Percentiles rank a stretch among this genome's conserved stretches.
These are phyloP conservation scores for Belgica antarctica DNA, from an alignment of 2,888 invertebrate genomes.

Conservation along the genomic window DNA sequence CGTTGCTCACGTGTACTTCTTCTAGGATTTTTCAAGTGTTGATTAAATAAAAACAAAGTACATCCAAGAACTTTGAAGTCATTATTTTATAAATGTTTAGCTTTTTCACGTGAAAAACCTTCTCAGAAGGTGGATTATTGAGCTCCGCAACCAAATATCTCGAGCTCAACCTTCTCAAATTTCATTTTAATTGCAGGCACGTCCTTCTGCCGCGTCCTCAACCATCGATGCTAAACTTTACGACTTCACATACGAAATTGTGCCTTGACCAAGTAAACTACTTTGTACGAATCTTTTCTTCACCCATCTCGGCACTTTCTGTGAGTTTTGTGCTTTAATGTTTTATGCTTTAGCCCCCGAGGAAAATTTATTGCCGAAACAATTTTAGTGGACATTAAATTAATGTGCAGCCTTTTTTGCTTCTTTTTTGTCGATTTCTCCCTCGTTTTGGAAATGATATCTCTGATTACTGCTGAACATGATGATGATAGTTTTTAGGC, in stretches of 20 bases:
- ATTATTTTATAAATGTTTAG: no score
- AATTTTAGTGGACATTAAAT: slow-evolving; percentile 25
- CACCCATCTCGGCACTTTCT: not conserved
- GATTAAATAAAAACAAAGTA: no score
- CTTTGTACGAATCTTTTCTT: slow-evolving; percentile 4
- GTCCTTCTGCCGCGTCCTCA: no score
- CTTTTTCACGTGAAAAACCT: no score
- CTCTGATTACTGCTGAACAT: not conserved
- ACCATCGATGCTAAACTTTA: slow-evolving; percentile 26
- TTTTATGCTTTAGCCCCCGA: not conserved
- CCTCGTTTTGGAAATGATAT: not conserved
- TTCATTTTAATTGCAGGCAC: no score
- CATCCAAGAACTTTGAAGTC: no score
- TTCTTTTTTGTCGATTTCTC: not conserved
- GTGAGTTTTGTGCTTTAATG: not conserved
- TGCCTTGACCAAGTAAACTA: not conserved
- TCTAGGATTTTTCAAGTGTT: no score
- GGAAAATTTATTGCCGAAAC: not conserved
- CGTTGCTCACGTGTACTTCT: no score
- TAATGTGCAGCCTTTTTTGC: not conserved
- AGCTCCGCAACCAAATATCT: no score
- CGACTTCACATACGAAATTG: slow-evolving; percentile 16
- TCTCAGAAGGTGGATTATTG: no score
- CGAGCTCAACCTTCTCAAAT: no score
- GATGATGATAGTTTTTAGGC: not conserved